A percentile compares a stretch with the other conserved stretches of the same genome.
Conservation (phyloP, 2,888 invertebrate genomes). For the Nymphalis urticae region DNA sequence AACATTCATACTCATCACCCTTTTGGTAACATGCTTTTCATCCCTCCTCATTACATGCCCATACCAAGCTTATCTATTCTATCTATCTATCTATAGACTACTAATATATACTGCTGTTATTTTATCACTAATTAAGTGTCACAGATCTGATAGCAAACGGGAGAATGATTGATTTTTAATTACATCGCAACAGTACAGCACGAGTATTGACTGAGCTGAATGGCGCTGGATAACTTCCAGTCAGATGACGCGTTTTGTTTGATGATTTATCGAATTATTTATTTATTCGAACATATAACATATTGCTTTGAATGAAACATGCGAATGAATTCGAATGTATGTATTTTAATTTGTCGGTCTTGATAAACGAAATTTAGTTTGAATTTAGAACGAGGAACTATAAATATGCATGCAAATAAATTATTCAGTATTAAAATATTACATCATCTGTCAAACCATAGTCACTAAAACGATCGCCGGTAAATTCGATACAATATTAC, state of each 20-base stretch:
- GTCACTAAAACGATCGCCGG: too few relatives aligned
- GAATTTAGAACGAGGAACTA: neutral
- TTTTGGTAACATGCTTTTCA: too few relatives aligned
- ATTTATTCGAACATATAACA: neutral
- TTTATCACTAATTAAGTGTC: conserved; percentile 28
- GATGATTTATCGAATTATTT: neutral
- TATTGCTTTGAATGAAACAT: neutral
- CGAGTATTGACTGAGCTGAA: conserved; percentile 12
- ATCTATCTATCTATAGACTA: too few relatives aligned
- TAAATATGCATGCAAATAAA: too few relatives aligned
- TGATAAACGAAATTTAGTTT: neutral
- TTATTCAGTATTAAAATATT: too few relatives aligned
- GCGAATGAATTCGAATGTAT: neutral
- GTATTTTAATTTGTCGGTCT: neutral
- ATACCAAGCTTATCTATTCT: too few relatives aligned
- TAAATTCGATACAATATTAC: too few relatives aligned
- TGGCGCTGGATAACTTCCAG: conserved; percentile 11
- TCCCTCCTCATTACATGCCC: too few relatives aligned
- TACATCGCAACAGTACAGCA: conserved; percentile 22
- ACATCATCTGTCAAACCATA: too few relatives aligned
- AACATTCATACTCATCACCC: too few relatives aligned
- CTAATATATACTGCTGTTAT: neutral
- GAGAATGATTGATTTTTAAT: conserved; percentile 35
- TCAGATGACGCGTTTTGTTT: conserved; percentile 13
- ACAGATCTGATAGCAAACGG: conserved; percentile 16